phyloP scores from a whole-genome alignment of 2,797 vertebrate species.

The Pseudopleuronectes americanus region DNA sequence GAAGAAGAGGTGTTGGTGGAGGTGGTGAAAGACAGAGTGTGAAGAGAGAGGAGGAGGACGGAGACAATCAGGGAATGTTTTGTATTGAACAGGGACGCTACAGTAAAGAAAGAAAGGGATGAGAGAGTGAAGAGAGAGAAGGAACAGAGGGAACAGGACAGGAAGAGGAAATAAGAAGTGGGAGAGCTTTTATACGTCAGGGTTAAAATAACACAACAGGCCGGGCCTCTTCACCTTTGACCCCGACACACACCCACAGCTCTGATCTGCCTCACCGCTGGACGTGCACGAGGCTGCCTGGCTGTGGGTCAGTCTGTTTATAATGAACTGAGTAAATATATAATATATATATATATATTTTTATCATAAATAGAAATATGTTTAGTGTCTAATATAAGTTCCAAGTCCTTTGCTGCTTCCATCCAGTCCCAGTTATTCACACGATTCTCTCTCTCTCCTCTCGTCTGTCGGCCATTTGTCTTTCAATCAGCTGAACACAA shows the following conservation, averaged over 20 bases:
- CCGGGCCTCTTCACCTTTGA: slow-evolving; percentile 66
- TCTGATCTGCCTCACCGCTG: slow-evolving; percentile 24
- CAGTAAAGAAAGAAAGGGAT: background rate
- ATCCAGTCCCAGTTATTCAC: no score
- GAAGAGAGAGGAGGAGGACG: background rate
- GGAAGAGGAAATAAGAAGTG: background rate
- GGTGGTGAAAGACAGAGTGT: background rate
- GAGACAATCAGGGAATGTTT: background rate
- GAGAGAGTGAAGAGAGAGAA: background rate
- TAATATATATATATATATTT: no score
- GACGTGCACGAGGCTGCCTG: background rate
- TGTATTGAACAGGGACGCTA: background rate
- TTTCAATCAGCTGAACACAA: no score
- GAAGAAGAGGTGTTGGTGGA: background rate
- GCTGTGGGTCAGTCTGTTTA: no score
- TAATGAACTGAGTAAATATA: no score
- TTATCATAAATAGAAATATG: no score
- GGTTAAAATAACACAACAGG: slow-evolving; percentile 73
- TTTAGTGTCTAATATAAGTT: no score
- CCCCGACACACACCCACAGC: slow-evolving; percentile 48
- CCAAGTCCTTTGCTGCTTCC: no score
- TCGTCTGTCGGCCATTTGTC: no score
- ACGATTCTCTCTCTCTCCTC: no score
- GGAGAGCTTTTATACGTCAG: slow-evolving; percentile 38
- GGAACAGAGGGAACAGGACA: background rate